Base-by-base conservation (phyloP, 2,888 invertebrate genomes). In the Ornithoptera priamus region DNA sequence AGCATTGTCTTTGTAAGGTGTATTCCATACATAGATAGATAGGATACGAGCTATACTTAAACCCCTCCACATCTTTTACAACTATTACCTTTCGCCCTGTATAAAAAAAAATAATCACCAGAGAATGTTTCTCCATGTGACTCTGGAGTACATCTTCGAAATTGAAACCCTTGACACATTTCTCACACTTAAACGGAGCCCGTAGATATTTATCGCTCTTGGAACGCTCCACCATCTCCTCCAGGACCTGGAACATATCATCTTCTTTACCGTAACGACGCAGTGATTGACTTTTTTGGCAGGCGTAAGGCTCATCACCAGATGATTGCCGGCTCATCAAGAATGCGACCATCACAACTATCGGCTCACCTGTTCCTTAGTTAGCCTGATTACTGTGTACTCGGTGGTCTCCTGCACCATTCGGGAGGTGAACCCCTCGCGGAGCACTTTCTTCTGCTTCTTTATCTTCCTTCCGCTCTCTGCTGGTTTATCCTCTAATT, bases 331-430 rank as follows among this genome's bases (percentile, higher is more conserved):
- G 5, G 30, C 30, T 30, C 30, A 2, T 36, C 17, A 36, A 67
- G 18, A 22, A 57, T 57, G 57, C 30, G 17, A 12, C 42, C 18
- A 62, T 42, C 18, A 62, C 20, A 57, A 22, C 10, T 20, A 39
- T 39, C 5, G 10, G 17, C 69, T 72, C 56, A 91, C 90, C 85
- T 93, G 85, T 65, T 90, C 89, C 60, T 81, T 87, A 7, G 81
- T 87, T 0, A 93, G 74, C 67, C 91, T 92, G 30, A 93, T 89
- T 1, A 93, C 93, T 1, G 80, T 70, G 74, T 93, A 93, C 72
- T 92, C 90, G 0, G 85, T 81, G 0, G 92, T 93, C 69, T 93
- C 93, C 61, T 87, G 88, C 1, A 92, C 92, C 93, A 93, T 93
- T 67, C 92, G 76, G 0, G 89, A 88, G 5, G 84, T 82, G 71